Evolutionary conservation across 2,113 vertebrate genomes (phyloP).

Genomic region (Rhea pennata): DNA sequence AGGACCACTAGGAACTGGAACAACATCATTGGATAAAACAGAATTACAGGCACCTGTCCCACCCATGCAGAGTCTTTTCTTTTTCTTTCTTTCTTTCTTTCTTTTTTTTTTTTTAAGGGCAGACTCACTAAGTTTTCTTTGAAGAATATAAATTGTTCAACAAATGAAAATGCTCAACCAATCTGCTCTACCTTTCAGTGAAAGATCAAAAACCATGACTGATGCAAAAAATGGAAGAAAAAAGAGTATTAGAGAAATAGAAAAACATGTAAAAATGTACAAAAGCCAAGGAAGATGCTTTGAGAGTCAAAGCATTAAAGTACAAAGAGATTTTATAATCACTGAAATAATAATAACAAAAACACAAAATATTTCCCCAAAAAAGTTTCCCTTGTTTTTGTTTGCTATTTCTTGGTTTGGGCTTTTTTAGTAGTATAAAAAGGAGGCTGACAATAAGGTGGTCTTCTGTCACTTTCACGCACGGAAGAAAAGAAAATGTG

Average conservation of each 20-base stretch:
- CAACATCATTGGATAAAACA: slow-evolving; percentile 97
- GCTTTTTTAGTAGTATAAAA: slow-evolving; percentile 65
- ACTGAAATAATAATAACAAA: slow-evolving; percentile 77
- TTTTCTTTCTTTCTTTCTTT: slow-evolving; percentile 36
- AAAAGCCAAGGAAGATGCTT: slow-evolving; percentile 97
- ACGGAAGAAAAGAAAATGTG: slow-evolving; percentile 66
- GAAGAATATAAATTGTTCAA: slow-evolving; percentile 81
- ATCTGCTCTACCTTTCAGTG: slow-evolving; percentile 81
- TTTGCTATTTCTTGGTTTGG: slow-evolving; percentile 13
- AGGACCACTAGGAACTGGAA: slow-evolving; percentile 99
- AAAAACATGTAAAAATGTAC: slow-evolving; percentile 92
- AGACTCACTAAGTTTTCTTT: slow-evolving; percentile 81
- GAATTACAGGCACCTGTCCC: slow-evolving; percentile 88
- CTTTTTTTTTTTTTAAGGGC: slow-evolving; percentile 61
- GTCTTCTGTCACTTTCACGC: slow-evolving; percentile 72
- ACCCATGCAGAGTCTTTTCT: slow-evolving; percentile 72
- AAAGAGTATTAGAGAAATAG: slow-evolving; percentile 93
- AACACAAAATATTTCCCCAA: slow-evolving; percentile 53
- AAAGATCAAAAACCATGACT: slow-evolving; percentile 96
- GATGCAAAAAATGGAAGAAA: slow-evolving; percentile 96
- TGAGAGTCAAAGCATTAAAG: slow-evolving; percentile 90
- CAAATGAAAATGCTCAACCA: slow-evolving; percentile 79
- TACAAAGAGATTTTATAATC: slow-evolving; percentile 78
- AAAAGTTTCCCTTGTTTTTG: slow-evolving; percentile 35
- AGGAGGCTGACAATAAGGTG: slow-evolving; percentile 60